A percentile compares a stretch with the other conserved stretches of the same genome.
phyloP scores from a whole-genome alignment of 2,888 invertebrate species.

The Anarsia innoxiella region DNA sequence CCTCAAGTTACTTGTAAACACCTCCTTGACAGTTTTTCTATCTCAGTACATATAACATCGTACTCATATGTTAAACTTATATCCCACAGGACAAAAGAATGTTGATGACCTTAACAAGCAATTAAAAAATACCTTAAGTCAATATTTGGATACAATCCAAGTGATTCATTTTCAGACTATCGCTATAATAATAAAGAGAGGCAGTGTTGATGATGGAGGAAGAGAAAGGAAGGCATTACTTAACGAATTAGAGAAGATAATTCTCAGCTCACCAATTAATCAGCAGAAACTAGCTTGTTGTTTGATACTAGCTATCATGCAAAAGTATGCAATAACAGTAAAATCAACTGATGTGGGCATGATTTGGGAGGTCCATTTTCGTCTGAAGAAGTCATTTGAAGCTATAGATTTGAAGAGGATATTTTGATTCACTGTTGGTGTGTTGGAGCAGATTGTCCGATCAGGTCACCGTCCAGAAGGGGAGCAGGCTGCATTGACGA shows the following conservation, averaged over 20 bases:
- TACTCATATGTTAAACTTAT: no score
- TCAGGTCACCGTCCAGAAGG: constrained; percentile 67
- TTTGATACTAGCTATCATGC: constrained; percentile 87
- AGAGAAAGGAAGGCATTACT: constrained; percentile 80
- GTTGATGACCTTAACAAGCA: no score
- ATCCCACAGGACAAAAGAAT: no score
- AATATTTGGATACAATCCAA: no score
- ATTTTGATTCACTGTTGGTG: constrained; percentile 74
- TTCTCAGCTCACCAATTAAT: constrained; percentile 85
- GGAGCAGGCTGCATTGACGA: constrained; percentile 74
- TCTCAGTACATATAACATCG: no score
- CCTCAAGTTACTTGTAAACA: no score
- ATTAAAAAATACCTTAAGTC: no score
- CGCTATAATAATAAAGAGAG: constrained; percentile 91
- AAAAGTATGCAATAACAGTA: constrained; percentile 90
- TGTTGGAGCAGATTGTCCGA: constrained; percentile 57
- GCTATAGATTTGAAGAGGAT: constrained; percentile 85
- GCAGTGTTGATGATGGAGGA: constrained; percentile 84
- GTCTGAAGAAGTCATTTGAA: constrained; percentile 90
- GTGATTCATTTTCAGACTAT: constrained; percentile 76
- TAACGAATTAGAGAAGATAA: constrained; percentile 84
- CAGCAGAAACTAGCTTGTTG: constrained; percentile 90
- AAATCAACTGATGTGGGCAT: constrained; percentile 91
- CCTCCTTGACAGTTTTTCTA: no score
- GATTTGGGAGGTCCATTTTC: constrained; percentile 91